Percentiles rank a stretch among this genome's conserved stretches.
Conservation (phyloP, 1,140 invertebrate genomes). For the Cydia strobilella region DNA sequence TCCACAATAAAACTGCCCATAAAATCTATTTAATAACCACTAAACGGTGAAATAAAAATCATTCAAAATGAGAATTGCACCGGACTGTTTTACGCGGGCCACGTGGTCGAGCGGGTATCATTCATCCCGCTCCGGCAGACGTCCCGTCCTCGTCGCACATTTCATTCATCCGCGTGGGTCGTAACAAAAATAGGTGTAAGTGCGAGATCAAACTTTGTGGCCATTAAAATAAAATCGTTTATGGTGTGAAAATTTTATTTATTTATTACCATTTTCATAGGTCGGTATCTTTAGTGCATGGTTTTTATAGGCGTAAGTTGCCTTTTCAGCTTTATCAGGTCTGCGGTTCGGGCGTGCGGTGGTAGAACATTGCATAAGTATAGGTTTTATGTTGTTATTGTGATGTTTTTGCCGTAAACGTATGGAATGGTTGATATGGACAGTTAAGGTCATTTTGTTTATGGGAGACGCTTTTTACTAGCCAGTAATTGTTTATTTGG, state of each 20-base stretch:
- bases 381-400: constrained; percentile 78
- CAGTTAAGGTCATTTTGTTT: constrained; percentile 70
- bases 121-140: constrained; percentile 51
- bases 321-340: constrained; percentile 80
- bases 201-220: constrained; percentile 75
- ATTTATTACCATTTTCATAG: constrained; percentile 73
- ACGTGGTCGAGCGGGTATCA: constrained; percentile 68
- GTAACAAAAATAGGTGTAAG: constrained; percentile 68
- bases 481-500: constrained; percentile 57
- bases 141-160: constrained; percentile 56
- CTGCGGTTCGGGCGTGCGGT: constrained; percentile 72
- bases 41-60: constrained; percentile 30
- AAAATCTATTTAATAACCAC: constrained; percentile 30
- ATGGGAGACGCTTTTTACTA: constrained; percentile 64
- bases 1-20: constrained; percentile 23
- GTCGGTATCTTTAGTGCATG: constrained; percentile 74
- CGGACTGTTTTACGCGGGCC: constrained; percentile 63
- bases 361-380: constrained; percentile 79
- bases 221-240: constrained; percentile 73
- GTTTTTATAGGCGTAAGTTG: constrained; percentile 79
- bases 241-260: constrained; percentile 74
- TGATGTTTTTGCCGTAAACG: constrained; percentile 75
- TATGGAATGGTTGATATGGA: constrained; percentile 73
- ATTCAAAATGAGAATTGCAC: constrained; percentile 59
- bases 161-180: constrained; percentile 72